phyloP scores from a whole-genome alignment of 2,888 invertebrate species.

The Cetonia aurata region DNA sequence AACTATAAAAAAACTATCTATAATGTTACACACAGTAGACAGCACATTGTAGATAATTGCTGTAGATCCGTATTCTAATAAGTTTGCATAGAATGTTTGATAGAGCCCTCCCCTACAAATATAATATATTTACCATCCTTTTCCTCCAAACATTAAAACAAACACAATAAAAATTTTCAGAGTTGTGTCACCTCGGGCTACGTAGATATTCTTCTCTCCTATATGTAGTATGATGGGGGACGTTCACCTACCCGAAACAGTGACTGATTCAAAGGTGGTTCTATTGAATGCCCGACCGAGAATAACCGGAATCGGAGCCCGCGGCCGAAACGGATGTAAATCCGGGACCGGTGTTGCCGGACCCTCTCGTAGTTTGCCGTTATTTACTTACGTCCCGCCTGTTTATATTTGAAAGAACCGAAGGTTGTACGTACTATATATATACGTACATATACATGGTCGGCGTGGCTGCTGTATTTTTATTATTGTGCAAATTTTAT shows the following conservation, averaged over 20 bases:
- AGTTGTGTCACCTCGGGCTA: constrained; percentile 29
- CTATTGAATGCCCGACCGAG: constrained; percentile 57
- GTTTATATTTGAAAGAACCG: constrained; percentile 42
- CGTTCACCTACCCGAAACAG: constrained; percentile 61
- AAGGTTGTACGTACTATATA: neutral
- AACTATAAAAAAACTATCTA: no score
- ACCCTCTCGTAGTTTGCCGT: constrained; percentile 36
- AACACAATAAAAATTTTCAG: constrained; percentile 36
- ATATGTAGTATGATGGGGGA: constrained; percentile 54
- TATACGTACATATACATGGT: neutral
- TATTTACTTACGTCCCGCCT: constrained; percentile 38
- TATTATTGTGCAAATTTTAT: constrained; percentile 43
- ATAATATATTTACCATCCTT: constrained; percentile 11
- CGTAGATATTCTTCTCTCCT: constrained; percentile 30
- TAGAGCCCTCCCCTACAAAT: no score
- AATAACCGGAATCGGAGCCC: constrained; percentile 49
- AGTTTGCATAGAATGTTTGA: no score
- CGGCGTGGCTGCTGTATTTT: constrained; percentile 29
- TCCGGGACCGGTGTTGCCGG: constrained; percentile 42
- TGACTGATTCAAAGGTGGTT: constrained; percentile 57
- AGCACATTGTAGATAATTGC: no score
- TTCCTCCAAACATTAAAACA: constrained; percentile 32
- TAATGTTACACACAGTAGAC: no score
- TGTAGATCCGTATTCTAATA: no score
- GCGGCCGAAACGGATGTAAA: constrained; percentile 44